Evolutionary conservation across 2,113 vertebrate genomes (phyloP).

Genomic region (Agapornis roseicollis): DNA sequence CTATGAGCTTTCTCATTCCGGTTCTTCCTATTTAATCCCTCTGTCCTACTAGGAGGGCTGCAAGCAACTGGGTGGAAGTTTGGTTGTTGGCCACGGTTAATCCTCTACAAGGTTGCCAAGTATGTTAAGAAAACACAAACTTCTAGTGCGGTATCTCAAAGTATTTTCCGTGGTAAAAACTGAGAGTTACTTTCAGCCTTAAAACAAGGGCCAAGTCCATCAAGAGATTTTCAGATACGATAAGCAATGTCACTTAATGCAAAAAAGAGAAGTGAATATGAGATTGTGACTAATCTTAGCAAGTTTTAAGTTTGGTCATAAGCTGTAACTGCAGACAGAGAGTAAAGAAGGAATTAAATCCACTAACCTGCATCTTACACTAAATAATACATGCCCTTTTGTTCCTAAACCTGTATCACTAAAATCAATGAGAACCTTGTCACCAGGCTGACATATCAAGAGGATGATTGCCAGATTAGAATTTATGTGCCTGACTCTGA

Average conservation of each 20-base stretch:
- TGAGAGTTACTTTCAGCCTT: background rate
- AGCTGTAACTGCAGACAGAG: background rate
- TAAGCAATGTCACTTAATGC: background rate
- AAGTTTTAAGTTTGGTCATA: background rate
- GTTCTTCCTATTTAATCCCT: background rate
- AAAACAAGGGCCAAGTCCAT: background rate
- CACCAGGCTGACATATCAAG: background rate
- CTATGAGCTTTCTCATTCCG: background rate
- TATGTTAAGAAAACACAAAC: background rate
- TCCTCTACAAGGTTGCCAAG: background rate
- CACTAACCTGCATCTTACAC: background rate
- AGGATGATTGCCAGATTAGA: constrained; percentile 20
- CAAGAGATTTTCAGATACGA: background rate
- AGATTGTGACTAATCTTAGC: background rate
- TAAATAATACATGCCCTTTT: background rate
- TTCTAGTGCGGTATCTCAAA: background rate
- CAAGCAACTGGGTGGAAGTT: background rate
- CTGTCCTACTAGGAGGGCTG: background rate
- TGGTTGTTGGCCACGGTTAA: background rate
- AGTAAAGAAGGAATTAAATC: background rate
- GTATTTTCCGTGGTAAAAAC: background rate
- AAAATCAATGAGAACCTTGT: constrained; percentile 33
- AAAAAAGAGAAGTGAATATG: background rate
- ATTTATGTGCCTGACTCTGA: constrained; percentile 19
- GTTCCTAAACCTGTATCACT: background rate